Evolutionary conservation across 1,140 invertebrate genomes (phyloP).

Genomic region (Trichonephila clavipes): DNA sequence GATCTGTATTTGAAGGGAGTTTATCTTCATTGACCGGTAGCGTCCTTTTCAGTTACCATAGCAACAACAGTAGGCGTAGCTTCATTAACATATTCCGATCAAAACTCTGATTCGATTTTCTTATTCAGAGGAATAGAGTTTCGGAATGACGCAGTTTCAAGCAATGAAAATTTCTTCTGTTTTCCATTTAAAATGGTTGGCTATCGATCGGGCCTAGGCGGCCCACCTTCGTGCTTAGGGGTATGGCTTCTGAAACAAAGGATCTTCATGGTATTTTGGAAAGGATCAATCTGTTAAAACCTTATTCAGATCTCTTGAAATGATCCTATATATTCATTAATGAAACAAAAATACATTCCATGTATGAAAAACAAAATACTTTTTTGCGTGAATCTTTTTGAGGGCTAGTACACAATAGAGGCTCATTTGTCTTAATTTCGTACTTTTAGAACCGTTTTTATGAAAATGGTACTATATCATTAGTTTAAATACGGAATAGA

Average conservation of each 20-base stretch:
- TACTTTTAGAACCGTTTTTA: too few relatives aligned
- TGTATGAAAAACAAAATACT: too few relatives aligned
- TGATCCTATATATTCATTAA: background rate
- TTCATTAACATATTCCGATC: conserved; percentile 73
- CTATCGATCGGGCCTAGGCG: conserved; percentile 40
- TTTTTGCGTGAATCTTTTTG: too few relatives aligned
- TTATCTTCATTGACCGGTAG: conserved; percentile 49
- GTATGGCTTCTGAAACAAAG: conserved; percentile 24
- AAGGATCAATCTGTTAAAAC: background rate
- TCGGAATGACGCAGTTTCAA: conserved; percentile 48
- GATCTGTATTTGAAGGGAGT: conserved; percentile 26
- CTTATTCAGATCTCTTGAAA: background rate
- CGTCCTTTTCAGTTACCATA: conserved; percentile 63
- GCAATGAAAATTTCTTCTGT: conserved; percentile 55
- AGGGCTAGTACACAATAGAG: too few relatives aligned
- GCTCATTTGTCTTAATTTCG: too few relatives aligned
- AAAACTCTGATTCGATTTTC: conserved; percentile 68
- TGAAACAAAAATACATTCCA: background rate
- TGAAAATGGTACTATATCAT: too few relatives aligned
- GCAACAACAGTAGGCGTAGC: conserved; percentile 69
- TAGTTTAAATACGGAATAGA: too few relatives aligned
- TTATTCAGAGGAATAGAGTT: conserved; percentile 54
- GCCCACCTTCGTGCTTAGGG: background rate
- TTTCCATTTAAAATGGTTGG: conserved; percentile 68
- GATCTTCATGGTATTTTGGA: background rate